Evolutionary conservation across 64 coral and sea anemone genomes (phyloP), one percentile per base, ranked within the genome.

Genomic region (Actinia tenebrosa): DNA sequence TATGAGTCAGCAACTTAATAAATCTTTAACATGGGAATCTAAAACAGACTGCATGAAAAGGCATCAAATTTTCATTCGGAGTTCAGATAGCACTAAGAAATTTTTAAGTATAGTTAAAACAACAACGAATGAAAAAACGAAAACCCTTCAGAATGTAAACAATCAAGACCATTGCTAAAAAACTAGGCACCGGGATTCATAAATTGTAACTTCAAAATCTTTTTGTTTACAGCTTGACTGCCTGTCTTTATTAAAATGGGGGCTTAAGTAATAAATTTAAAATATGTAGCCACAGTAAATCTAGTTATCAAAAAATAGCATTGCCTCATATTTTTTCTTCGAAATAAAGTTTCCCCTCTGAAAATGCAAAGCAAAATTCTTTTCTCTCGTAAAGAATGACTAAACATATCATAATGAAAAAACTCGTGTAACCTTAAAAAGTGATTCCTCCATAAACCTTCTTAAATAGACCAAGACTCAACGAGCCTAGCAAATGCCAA

Each of bases 11-110:
- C n/a, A 23, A 3, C 8, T 69, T 69, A 69, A 69, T 69, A 20
- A 69, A 69, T 69, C 6, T 69, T 69, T 69, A 69, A 69, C 22
- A 69, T 69, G 64, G 64, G 64, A 69, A 69, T 69, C 64, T 27
- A 23, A 25, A 69, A n/a, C 9, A 69, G 9, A 25, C 3, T 69
- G 64, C n/a, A 69, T 20, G 20, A 69, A 25, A 69, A 69, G 64
- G 22, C 64, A 69, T 69, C 5, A 69, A 69, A 8, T 22, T 69
- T 69, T 69, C 22, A 69, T 69, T 69, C 23, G 19, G 7, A 23
- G 20, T 69, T 23, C 18, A 69, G 64, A 69, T 20, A 61, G 15
- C 64, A 69, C n/a, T 69, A 69, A 42, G 69, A 13, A 75, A 75
- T 37, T 37, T 42, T 27, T 75, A 11, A 15, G 27, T 16, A 30